Evolutionary conservation across 2,113 vertebrate species (phyloP).

Genomic region (Hemibagrus wyckioides): DNA sequence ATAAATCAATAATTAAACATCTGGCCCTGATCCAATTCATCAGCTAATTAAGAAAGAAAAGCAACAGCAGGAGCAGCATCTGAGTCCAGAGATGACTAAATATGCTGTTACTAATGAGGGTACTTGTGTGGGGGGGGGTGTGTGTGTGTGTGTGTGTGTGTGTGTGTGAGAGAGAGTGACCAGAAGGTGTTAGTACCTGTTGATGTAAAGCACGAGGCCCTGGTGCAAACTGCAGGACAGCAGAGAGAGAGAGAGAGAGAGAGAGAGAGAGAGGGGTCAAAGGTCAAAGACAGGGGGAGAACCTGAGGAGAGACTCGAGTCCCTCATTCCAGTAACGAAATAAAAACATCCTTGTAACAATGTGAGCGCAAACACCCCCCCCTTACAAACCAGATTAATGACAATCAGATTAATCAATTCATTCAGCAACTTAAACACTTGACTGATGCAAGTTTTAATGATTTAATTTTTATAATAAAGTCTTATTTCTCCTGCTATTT

Average conservation of each 20-base stretch:
- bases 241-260: constrained; percentile 71
- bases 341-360: background rate
- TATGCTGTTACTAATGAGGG: too few species aligned
- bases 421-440: background rate
- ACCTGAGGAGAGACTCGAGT: constrained; percentile 27
- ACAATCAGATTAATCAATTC: background rate
- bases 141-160: background rate
- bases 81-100: too few species aligned
- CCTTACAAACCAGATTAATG: background rate
- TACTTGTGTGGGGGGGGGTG: background rate
- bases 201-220: constrained; percentile 91
- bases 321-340: background rate
- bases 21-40: background rate
- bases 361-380: too few species aligned
- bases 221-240: constrained; percentile 85
- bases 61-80: background rate
- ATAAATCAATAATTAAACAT: background rate
- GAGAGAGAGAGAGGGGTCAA: constrained; percentile 69
- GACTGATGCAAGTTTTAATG: background rate
- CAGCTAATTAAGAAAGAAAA: background rate
- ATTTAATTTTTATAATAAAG: too few species aligned
- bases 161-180: too few species aligned
- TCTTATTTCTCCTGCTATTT: too few species aligned
- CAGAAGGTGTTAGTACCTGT: constrained; percentile 82
- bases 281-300: constrained; percentile 59